Conservation (phyloP, 2,888 invertebrate species). For the Hedya salicella region DNA sequence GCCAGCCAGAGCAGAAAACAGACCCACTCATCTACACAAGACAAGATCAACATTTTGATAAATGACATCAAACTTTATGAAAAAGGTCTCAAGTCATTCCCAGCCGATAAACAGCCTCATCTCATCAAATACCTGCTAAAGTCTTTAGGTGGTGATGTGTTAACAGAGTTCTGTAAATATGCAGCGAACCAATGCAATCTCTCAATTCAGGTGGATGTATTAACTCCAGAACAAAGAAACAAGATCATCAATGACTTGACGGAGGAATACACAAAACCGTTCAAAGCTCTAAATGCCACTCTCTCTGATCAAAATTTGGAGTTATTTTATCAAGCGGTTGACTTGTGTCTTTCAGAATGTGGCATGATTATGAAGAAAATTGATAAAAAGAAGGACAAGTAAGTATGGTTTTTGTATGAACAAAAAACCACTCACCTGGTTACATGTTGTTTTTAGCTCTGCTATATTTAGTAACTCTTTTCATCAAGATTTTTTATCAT, state of each 20-base stretch:
- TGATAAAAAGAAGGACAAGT: slow-evolving; percentile 94
- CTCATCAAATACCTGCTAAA: slow-evolving; percentile 93
- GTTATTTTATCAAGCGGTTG: slow-evolving; percentile 91
- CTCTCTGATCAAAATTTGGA: slow-evolving; percentile 89
- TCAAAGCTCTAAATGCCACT: slow-evolving; percentile 88
- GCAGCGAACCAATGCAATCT: slow-evolving; percentile 90
- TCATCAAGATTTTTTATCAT: no score
- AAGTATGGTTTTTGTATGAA: slow-evolving; percentile 49
- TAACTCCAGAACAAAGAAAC: slow-evolving; percentile 87
- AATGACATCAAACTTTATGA: slow-evolving; percentile 92
- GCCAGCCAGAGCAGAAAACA: slow-evolving; percentile 89
- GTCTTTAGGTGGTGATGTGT: slow-evolving; percentile 92
- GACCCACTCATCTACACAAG: slow-evolving; percentile 92
- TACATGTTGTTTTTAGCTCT: no score
- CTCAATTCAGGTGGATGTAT: slow-evolving; percentile 85
- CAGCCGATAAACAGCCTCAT: slow-evolving; percentile 86
- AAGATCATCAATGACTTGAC: slow-evolving; percentile 89
- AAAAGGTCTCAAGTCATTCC: slow-evolving; percentile 89
- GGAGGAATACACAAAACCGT: slow-evolving; percentile 87
- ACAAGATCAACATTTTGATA: slow-evolving; percentile 91
- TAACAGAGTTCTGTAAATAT: slow-evolving; percentile 91
- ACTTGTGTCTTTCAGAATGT: slow-evolving; percentile 88
- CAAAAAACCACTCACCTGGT: no score
- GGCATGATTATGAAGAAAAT: slow-evolving; percentile 94
- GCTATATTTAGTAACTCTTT: no score